A percentile compares a stretch with the other conserved stretches of the same genome.
phyloP scores from a whole-genome alignment of 2,797 vertebrate genomes.

The Muscicapa striata region DNA sequence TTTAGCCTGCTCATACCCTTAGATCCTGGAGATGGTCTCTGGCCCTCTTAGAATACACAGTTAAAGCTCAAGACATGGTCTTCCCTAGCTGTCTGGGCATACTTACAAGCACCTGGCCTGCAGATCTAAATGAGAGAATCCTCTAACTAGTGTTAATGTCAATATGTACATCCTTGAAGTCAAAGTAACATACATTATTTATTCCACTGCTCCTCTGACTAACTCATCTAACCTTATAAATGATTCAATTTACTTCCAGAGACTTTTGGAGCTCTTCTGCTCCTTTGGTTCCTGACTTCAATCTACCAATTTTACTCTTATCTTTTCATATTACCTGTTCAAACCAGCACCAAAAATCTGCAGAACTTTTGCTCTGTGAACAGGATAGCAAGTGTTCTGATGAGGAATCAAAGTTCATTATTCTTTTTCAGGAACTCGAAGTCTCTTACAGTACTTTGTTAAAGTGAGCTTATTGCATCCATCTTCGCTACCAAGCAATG shows the following conservation, averaged over 20 bases:
- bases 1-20: not conserved
- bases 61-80: not conserved
- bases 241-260: not conserved
- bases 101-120: not conserved
- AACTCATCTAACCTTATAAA: constrained; percentile 19
- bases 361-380: not conserved
- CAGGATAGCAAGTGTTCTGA: not conserved
- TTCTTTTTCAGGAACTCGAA: not conserved
- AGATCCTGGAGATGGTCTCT: not conserved
- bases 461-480: not conserved
- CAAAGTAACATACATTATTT: not conserved
- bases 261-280: not conserved
- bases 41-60: not conserved
- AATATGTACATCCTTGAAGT: not conserved
- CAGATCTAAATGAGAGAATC: not conserved
- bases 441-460: not conserved
- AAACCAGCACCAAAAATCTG: not conserved
- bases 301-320: not conserved
- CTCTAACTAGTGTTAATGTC: not conserved
- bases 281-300: not conserved
- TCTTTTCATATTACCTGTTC: not conserved
- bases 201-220: not conserved
- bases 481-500: not conserved
- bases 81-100: not conserved
- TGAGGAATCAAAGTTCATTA: not conserved